Evolutionary conservation across 2,113 vertebrate species (phyloP), one percentile per base, ranked within the genome.

Genomic region (Aix galericulata): DNA sequence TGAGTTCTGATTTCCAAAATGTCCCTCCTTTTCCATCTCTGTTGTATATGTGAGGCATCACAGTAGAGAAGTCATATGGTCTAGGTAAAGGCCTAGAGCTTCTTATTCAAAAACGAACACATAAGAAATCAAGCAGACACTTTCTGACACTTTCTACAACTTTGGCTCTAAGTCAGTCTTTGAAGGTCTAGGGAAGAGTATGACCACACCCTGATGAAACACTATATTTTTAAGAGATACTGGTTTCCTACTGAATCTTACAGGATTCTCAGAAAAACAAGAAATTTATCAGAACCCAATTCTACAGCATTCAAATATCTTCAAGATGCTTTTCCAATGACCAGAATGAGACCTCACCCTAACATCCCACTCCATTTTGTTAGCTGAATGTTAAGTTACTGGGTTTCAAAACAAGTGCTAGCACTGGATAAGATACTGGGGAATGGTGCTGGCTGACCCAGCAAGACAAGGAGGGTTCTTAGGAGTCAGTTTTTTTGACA

Each of bases 401-500:
- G 72, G 11, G 4, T 27, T 78, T 68, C 4, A 8, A 4, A 88
- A 18, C 32, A 72, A 68, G 53, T 46, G 29, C 36, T 60, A 50
- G 46, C 2, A 0, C 69, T 79, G 69, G 73, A 40, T 53, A 84
- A 62, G 74, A 46, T 16, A 9, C 13, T 26, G 27, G 52, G 64
- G 36, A 75, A 1, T 0, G 4, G 52, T 25, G 29, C 40, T 75
- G 68, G 59, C 53, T 13, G n/a, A 73, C 74, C 50, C 59, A 60
- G 63, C 66, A 68, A 60, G 59, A 72, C 74, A n/a, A 88, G 72
- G 58, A 72, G n/a, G 15, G 31, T 59, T 88, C 73, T 94, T 80
- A 76, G 85, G 85, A 95, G 69, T 59, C 88, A 52, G 74, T 81
- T 71, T 76, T 34, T 68, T 50, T 92, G 92, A 95, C 88, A 85